Evolutionary conservation across 2,888 invertebrate species (phyloP).

Genomic region (Cryptosula pallasiana): DNA sequence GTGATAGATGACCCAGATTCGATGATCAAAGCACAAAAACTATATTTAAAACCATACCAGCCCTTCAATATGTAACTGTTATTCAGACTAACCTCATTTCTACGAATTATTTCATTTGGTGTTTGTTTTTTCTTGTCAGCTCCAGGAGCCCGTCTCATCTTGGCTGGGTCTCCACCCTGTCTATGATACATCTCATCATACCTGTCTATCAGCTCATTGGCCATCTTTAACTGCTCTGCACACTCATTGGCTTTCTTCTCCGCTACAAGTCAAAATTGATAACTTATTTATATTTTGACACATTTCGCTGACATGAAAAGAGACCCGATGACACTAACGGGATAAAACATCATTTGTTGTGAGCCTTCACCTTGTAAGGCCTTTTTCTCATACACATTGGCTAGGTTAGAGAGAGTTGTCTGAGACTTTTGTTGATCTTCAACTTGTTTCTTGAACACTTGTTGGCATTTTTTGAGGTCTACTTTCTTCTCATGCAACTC

Average conservation of each 20-base stretch:
- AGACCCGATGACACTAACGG: too few relatives aligned
- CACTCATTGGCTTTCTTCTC: not conserved
- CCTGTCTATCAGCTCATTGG: not conserved
- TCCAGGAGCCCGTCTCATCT: not conserved
- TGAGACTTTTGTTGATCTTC: slow-evolving; percentile 31
- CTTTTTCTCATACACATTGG: slow-evolving; percentile 39
- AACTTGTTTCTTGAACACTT: slow-evolving; percentile 32
- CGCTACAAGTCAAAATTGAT: not conserved
- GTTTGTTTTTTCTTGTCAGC: not conserved
- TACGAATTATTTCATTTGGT: slow-evolving; percentile 37
- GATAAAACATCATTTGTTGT: too few relatives aligned
- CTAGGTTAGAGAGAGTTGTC: slow-evolving; percentile 36
- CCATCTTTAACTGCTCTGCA: not conserved
- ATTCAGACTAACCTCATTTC: slow-evolving; percentile 37
- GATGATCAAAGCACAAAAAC: too few relatives aligned
- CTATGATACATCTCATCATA: slow-evolving; percentile 20
- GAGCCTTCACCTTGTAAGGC: slow-evolving; percentile 43
- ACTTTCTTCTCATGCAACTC: slow-evolving; percentile 31
- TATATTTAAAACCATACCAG: too few relatives aligned
- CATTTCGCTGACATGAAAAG: too few relatives aligned
- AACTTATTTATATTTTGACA: not conserved
- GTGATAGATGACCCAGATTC: too few relatives aligned
- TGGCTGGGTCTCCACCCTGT: slow-evolving; percentile 7
- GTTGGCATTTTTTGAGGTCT: slow-evolving; percentile 25
- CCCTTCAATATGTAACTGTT: too few relatives aligned